A percentile compares a stretch with the other conserved stretches of the same genome.
Conservation (phyloP, 2,113 vertebrate species). For the Hyperopisus bebe region DNA sequence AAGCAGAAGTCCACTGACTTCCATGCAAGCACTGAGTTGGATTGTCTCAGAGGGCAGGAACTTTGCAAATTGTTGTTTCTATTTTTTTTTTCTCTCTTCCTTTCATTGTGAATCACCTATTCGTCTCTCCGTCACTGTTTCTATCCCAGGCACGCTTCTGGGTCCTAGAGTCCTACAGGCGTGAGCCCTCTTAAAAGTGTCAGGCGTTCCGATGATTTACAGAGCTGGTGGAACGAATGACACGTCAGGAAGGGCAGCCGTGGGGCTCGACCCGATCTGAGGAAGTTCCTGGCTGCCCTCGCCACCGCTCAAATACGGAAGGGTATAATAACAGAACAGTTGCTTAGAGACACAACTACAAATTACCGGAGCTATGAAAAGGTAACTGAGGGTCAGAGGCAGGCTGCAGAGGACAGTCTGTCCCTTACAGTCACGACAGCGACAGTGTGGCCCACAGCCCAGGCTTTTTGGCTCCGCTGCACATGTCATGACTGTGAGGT, state of each 20-base stretch:
- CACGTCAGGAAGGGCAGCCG: background rate
- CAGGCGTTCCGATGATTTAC: background rate
- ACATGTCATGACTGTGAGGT: background rate
- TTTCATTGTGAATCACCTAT: background rate
- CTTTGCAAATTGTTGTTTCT: background rate
- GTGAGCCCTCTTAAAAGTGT: background rate
- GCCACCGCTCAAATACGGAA: constrained; percentile 16
- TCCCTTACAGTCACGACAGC: constrained; percentile 13
- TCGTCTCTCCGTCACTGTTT: background rate
- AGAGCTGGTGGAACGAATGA: background rate
- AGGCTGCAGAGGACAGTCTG: background rate
- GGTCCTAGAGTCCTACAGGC: background rate
- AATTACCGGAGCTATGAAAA: constrained; percentile 33
- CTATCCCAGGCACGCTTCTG: background rate
- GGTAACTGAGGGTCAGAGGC: constrained; percentile 27
- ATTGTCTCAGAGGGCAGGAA: background rate
- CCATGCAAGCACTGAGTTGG: background rate
- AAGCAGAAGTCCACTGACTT: background rate
- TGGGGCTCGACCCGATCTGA: background rate
- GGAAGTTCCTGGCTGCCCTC: background rate
- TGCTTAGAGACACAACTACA: constrained; percentile 34
- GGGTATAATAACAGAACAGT: constrained; percentile 19
- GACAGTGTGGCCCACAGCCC: constrained; percentile 18
- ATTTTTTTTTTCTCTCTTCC: background rate
- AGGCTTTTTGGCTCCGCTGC: background rate